Evolutionary conservation across 2,888 invertebrate species (phyloP).

Genomic region (Ectropis crepuscularia): DNA sequence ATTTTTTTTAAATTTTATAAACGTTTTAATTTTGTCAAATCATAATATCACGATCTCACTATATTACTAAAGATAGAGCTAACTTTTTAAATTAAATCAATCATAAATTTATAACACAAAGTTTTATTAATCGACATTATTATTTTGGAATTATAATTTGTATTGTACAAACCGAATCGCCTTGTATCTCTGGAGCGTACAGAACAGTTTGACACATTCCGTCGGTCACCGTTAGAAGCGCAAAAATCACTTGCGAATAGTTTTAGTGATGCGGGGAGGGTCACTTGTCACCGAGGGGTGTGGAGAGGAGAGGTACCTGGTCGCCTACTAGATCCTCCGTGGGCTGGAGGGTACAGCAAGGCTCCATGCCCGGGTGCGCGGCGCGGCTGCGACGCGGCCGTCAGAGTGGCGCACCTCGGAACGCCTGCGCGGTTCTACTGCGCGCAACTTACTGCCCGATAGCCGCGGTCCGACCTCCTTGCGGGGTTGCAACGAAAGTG

Average conservation of each 20-base stretch:
- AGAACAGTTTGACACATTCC: conserved; percentile 45
- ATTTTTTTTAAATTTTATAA: background rate
- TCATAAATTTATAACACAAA: background rate
- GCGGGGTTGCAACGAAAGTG: conserved; percentile 81
- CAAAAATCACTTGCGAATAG: conserved; percentile 40
- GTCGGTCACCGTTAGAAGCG: conserved; percentile 41
- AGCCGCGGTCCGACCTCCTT: conserved; percentile 68
- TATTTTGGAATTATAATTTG: conserved; percentile 28
- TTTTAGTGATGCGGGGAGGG: conserved; percentile 9
- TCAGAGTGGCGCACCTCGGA: conserved; percentile 52
- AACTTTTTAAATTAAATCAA: no score
- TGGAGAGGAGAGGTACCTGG: conserved; percentile 67
- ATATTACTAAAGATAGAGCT: no score
- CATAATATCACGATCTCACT: no score
- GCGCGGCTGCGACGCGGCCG: conserved; percentile 50
- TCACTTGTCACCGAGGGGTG: conserved; percentile 33
- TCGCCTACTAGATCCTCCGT: conserved; percentile 82
- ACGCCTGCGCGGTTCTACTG: conserved; percentile 66
- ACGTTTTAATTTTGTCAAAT: no score
- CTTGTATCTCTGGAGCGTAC: conserved; percentile 45
- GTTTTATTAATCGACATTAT: background rate
- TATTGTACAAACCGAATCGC: conserved; percentile 54
- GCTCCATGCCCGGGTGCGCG: conserved; percentile 77
- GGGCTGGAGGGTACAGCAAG: conserved; percentile 77
- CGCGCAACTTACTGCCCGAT: conserved; percentile 63